These are phyloP conservation scores for Acheta domesticus DNA, from an alignment of 2,888 invertebrate species.

Conservation along the genomic window DNA sequence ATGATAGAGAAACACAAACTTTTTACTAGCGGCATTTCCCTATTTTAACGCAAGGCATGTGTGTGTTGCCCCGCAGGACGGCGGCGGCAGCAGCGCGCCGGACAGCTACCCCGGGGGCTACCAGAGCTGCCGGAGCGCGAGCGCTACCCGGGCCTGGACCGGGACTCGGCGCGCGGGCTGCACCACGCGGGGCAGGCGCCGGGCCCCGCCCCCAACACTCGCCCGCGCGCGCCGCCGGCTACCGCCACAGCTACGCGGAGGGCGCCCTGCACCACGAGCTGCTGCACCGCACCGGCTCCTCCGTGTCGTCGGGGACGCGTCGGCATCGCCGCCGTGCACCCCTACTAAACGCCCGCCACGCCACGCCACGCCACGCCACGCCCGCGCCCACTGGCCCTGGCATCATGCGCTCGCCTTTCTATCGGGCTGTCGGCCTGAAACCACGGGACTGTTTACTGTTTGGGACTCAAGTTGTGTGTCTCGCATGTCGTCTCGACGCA, in stretches of 20 bases:
- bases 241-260: slow-evolving; percentile 65
- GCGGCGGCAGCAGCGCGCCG: background rate
- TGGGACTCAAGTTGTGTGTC: too few relatives aligned
- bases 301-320: slow-evolving; percentile 41
- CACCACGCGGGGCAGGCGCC: slow-evolving; percentile 26
- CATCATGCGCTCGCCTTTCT: too few relatives aligned
- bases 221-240: slow-evolving; percentile 36
- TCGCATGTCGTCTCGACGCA: too few relatives aligned
- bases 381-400: too few relatives aligned
- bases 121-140: slow-evolving; percentile 54
- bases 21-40: too few relatives aligned
- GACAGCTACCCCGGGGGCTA: slow-evolving; percentile 41
- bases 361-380: too few relatives aligned
- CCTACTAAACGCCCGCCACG: slow-evolving; percentile 36
- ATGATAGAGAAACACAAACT: too few relatives aligned
- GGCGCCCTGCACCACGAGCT: slow-evolving; percentile 38
- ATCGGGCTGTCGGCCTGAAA: too few relatives aligned
- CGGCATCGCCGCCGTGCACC: slow-evolving; percentile 42
- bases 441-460: too few relatives aligned
- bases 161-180: slow-evolving; percentile 47
- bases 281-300: slow-evolving; percentile 40
- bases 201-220: background rate
- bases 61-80: background rate
- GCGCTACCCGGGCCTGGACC: slow-evolving; percentile 54
- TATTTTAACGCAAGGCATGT: background rate